Evolutionary conservation across 2,113 vertebrate species (phyloP).

Genomic region (Leiothrix lutea): DNA sequence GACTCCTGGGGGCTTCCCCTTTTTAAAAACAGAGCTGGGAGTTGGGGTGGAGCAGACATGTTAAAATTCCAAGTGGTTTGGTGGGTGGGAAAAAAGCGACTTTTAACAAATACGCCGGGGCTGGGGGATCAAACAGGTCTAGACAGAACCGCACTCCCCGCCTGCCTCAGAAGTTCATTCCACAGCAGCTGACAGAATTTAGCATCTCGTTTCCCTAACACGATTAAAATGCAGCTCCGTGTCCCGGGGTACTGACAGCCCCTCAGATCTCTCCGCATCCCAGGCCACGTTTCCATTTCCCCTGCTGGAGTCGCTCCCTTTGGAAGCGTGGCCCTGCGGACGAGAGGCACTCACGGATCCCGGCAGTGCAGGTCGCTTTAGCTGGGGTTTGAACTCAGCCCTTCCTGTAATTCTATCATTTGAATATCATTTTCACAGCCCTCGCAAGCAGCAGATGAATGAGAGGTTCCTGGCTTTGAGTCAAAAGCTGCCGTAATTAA

Average conservation of each 20-base stretch:
- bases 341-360: rapidly evolving
- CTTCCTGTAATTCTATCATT: not conserved
- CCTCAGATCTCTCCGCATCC: not conserved
- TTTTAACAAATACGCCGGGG: not conserved
- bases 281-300: not conserved
- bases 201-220: not conserved
- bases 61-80: not conserved
- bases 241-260: not conserved
- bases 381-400: not conserved
- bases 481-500: constrained; percentile 51
- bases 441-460: constrained; percentile 7
- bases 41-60: not conserved
- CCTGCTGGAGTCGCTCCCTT: not conserved
- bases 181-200: not conserved
- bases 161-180: not conserved
- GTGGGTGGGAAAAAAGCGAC: not conserved
- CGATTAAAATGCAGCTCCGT: not conserved
- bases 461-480: constrained; percentile 43
- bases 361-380: not conserved
- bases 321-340: not conserved
- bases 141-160: not conserved
- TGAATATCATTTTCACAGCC: constrained; percentile 3
- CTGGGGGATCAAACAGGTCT: not conserved
- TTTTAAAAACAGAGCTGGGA: not conserved
- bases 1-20: not conserved